phyloP scores from a whole-genome alignment of 2,113 vertebrate genomes.

The Myrmophylax atrothorax region DNA sequence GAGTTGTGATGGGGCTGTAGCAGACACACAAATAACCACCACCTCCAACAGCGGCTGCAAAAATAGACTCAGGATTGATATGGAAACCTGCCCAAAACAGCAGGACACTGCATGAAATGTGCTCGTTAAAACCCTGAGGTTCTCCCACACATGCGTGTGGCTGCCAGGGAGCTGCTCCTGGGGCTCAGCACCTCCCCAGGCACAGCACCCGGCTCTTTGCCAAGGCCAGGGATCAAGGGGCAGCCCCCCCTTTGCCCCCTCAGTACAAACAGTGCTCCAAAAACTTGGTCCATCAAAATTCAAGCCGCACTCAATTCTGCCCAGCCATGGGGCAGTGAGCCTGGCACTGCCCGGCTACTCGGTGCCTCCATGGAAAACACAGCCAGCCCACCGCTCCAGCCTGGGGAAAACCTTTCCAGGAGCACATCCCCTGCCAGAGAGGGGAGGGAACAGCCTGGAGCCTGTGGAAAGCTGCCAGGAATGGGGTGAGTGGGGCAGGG shows the following conservation, averaged over 20 bases:
- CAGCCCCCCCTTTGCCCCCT: not conserved
- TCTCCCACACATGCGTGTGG: not conserved
- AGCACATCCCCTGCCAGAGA: not conserved
- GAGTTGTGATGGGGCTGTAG: not conserved
- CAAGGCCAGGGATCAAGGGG: not conserved
- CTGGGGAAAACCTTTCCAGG: not conserved
- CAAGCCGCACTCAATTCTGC: not conserved
- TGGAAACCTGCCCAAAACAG: slow-evolving; percentile 40
- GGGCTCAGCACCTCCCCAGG: not conserved
- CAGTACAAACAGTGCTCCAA: not conserved
- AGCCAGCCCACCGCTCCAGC: not conserved
- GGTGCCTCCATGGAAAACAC: not conserved
- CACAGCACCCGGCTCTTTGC: not conserved
- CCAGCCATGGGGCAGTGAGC: not conserved
- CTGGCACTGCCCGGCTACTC: not conserved
- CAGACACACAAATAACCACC: slow-evolving; percentile 17
- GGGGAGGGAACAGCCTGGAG: not conserved
- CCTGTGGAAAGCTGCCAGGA: accelerated
- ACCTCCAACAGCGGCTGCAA: not conserved
- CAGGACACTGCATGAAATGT: not conserved
- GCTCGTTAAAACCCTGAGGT: not conserved
- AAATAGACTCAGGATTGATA: slow-evolving; percentile 22
- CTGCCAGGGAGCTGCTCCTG: not conserved
- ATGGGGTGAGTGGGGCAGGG: not conserved
- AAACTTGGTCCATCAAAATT: not conserved